Evolutionary conservation across 1,140 invertebrate species (phyloP).

Genomic region (Drosophila prosaltans): DNA sequence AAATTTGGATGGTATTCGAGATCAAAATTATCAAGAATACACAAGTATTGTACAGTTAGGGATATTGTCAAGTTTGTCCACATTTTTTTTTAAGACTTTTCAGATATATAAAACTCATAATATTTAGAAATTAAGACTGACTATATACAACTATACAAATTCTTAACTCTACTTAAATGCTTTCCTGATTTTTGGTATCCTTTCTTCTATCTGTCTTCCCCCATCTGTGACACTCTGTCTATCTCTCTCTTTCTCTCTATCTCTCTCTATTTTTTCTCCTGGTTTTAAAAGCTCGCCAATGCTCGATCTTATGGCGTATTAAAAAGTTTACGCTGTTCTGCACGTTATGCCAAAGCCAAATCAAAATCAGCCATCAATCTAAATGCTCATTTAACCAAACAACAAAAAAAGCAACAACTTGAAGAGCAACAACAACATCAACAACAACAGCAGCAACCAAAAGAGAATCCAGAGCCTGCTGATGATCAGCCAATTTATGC

Average conservation of each 20-base stretch:
- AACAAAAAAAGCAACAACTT: slow-evolving; percentile 53
- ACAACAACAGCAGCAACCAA: slow-evolving; percentile 1
- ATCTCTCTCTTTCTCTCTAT: slow-evolving; percentile 26
- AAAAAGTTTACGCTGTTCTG: slow-evolving; percentile 66
- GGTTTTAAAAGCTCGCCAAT: slow-evolving; percentile 57
- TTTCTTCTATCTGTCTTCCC: neutral
- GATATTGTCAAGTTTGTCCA: neutral
- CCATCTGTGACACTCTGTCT: slow-evolving; percentile 20
- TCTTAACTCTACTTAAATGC: neutral
- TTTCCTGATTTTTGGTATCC: neutral
- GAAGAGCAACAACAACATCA: slow-evolving; percentile 31
- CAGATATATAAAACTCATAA: neutral
- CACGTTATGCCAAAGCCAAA: slow-evolving; percentile 65
- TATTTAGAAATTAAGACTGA: neutral
- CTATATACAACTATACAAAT: neutral
- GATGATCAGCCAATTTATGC: slow-evolving; percentile 60
- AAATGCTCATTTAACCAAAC: slow-evolving; percentile 64
- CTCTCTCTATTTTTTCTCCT: neutral
- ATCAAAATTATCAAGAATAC: too few species aligned
- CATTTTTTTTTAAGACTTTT: neutral
- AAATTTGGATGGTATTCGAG: too few species aligned
- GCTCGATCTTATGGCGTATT: slow-evolving; percentile 71
- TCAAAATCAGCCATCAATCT: slow-evolving; percentile 72
- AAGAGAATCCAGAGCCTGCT: slow-evolving; percentile 32
- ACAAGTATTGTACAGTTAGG: too few species aligned